Evolutionary conservation across 2,113 vertebrate species (phyloP).

Genomic region (Passer montanus): DNA sequence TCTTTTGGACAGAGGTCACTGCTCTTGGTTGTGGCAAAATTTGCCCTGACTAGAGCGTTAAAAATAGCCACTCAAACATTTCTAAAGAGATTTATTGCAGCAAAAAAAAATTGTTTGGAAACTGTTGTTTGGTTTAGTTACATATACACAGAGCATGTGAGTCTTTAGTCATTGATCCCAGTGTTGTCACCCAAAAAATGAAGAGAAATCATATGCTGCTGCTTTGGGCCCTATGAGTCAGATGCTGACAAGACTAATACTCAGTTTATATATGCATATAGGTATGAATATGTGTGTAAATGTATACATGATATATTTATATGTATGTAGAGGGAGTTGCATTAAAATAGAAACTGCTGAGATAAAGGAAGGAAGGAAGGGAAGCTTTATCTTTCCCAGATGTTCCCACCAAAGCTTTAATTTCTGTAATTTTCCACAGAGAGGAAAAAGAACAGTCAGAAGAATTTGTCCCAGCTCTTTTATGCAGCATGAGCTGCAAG

Average conservation of each 20-base stretch:
- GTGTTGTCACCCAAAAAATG: neutral
- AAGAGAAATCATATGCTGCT: neutral
- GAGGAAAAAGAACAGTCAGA: neutral
- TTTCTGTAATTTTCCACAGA: neutral
- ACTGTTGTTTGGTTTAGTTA: neutral
- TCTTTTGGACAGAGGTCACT: neutral
- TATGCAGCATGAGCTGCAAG: neutral
- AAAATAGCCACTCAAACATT: neutral
- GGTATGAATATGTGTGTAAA: neutral
- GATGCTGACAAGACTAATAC: neutral
- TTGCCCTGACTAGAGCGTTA: accelerated
- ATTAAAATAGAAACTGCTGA: neutral
- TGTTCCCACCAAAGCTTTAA: neutral
- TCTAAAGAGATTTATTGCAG: neutral
- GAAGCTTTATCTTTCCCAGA: neutral
- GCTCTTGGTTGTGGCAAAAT: neutral
- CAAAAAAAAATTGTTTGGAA: neutral
- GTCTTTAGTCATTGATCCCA: neutral
- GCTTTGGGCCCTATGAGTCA: neutral
- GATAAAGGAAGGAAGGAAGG: neutral
- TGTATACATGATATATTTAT: neutral
- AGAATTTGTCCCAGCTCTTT: neutral
- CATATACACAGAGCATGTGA: neutral
- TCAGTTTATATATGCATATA: neutral
- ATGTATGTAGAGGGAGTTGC: neutral